Conservation (phyloP, 2,113 vertebrate genomes). For the Alexandromys fortis region DNA sequence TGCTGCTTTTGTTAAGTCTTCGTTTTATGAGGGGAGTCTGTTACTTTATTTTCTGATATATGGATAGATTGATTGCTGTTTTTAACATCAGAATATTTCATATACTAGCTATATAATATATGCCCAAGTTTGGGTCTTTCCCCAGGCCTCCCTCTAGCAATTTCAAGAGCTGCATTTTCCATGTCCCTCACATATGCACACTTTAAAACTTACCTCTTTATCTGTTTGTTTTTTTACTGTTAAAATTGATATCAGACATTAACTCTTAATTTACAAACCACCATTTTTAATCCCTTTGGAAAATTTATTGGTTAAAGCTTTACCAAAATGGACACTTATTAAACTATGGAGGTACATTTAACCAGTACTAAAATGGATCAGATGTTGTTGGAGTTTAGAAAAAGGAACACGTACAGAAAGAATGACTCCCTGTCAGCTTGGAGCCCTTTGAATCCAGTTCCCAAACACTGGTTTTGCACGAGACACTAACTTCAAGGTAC, state of each 20-base stretch:
- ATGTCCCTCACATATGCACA: background rate
- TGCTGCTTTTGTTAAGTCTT: background rate
- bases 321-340: background rate
- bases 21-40: background rate
- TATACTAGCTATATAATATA: background rate
- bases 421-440: background rate
- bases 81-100: background rate
- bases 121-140: background rate
- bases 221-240: background rate
- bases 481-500: background rate
- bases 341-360: background rate
- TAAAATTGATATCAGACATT: background rate
- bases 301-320: background rate
- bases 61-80: background rate
- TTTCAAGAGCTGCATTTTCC: background rate
- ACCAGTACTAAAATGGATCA: background rate
- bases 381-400: background rate
- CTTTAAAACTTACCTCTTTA: background rate
- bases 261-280: background rate
- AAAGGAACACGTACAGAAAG: background rate
- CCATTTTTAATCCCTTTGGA: background rate
- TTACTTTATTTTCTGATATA: background rate
- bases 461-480: background rate
- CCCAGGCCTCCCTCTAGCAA: background rate
- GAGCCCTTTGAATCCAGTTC: background rate